Evolutionary conservation across 2,797 vertebrate species (phyloP).

Genomic region (Cirrhinus molitorella): DNA sequence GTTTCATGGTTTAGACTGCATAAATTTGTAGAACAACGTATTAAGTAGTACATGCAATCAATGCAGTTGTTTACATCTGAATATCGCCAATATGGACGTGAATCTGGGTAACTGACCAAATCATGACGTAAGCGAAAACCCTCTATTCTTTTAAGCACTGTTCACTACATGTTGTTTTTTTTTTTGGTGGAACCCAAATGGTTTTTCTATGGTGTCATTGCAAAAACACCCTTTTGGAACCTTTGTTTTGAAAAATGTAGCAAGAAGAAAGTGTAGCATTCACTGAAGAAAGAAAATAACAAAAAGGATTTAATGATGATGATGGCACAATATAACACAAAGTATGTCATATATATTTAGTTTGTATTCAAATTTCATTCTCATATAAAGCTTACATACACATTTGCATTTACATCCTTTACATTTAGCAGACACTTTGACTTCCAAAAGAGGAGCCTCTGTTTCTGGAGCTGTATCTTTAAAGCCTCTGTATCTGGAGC

Average conservation of each 20-base stretch:
- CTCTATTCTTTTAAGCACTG: background rate
- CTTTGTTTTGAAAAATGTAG: no score
- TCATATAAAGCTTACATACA: background rate
- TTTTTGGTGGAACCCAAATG: no score
- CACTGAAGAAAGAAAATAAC: background rate
- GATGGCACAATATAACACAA: background rate
- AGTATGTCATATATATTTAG: background rate
- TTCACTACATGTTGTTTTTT: background rate
- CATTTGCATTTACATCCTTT: constrained; percentile 3
- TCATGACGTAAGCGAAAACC: no score
- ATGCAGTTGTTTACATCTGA: no score
- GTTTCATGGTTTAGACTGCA: no score
- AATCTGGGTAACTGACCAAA: no score
- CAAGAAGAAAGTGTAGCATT: no score
- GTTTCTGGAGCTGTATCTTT: background rate
- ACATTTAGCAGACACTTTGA: background rate
- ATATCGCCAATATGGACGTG: no score
- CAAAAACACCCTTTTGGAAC: background rate
- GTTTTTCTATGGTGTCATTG: background rate
- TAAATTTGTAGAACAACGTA: no score
- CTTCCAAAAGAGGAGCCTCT: background rate
- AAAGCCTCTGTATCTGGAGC: constrained; percentile 13
- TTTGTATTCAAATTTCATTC: background rate
- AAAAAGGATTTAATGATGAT: background rate
- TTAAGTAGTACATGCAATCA: no score